phyloP scores from a whole-genome alignment of 2,888 invertebrate species.

The Trichopria drosophilae region DNA sequence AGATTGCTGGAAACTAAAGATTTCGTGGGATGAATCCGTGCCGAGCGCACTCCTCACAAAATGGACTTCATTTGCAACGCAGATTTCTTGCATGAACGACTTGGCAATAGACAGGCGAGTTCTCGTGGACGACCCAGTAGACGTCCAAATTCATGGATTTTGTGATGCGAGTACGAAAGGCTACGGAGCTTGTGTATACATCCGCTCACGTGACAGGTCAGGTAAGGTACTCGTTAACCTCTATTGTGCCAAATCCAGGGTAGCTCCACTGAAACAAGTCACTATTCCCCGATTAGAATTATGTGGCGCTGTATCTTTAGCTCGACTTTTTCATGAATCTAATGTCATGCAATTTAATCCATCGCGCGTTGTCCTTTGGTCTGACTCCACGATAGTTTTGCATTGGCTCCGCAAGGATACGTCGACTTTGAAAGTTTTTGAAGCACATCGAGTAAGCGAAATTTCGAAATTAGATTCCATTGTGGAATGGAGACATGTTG shows the following conservation, averaged over 20 bases:
- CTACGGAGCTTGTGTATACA: constrained; percentile 24
- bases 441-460: too few relatives aligned
- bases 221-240: neutral
- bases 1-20: constrained; percentile 26
- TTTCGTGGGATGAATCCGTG: constrained; percentile 32
- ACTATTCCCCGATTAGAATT: too few relatives aligned
- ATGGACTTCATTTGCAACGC: constrained; percentile 17
- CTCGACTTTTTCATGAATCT: too few relatives aligned
- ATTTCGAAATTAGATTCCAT: neutral
- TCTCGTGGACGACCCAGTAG: neutral
- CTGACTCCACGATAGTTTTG: too few relatives aligned
- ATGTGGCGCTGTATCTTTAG: too few relatives aligned
- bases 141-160: constrained; percentile 31
- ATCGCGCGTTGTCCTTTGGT: too few relatives aligned
- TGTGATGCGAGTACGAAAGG: constrained; percentile 27
- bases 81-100: constrained; percentile 16
- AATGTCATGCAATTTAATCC: too few relatives aligned
- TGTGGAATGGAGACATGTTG: neutral
- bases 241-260: constrained; percentile 24
- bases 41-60: constrained; percentile 16
- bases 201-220: constrained; percentile 3
- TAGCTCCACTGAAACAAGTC: constrained; percentile 19
- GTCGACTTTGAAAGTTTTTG: constrained; percentile 26
- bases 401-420: too few relatives aligned
- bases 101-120: constrained; percentile 11